Evolutionary conservation across 2,888 invertebrate genomes (phyloP).

Genomic region (Vandiemenella viatica): DNA sequence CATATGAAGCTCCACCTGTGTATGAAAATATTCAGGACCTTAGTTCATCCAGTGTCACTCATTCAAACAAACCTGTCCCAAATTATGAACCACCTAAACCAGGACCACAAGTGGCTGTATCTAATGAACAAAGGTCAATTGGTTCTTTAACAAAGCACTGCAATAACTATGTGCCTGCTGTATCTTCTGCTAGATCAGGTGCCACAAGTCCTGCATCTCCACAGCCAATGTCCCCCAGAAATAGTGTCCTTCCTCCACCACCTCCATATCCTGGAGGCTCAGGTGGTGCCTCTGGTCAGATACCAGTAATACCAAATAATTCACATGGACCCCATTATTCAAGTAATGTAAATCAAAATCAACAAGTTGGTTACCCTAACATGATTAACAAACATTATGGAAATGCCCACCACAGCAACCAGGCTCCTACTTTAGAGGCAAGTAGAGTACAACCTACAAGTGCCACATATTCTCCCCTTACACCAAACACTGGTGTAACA

Average conservation of each 20-base stretch:
- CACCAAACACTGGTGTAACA: background rate
- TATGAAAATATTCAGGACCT: constrained; percentile 48
- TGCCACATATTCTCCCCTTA: background rate
- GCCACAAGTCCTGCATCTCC: constrained; percentile 8
- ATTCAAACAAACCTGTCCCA: constrained; percentile 3
- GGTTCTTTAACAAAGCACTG: background rate
- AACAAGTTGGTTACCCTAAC: background rate
- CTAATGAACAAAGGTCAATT: constrained; percentile 15
- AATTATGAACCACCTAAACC: constrained; percentile 32
- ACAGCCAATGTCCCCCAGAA: constrained; percentile 6
- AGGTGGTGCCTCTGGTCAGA: background rate
- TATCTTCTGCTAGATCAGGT: constrained; percentile 2
- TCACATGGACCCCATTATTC: background rate
- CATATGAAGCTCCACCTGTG: constrained; percentile 39
- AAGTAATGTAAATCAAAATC: background rate
- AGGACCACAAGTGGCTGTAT: constrained; percentile 30
- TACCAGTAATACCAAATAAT: background rate
- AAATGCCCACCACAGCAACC: background rate
- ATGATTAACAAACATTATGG: background rate
- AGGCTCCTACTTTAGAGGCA: background rate
- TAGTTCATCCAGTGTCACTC: constrained; percentile 15
- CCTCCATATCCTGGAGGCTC: constrained; percentile 13
- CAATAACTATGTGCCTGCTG: background rate
- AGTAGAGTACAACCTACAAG: background rate
- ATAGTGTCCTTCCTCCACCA: constrained; percentile 10